Evolutionary conservation across 2,888 invertebrate species (phyloP), one percentile per base, ranked within the genome.

Genomic region (Beris chalybata): DNA sequence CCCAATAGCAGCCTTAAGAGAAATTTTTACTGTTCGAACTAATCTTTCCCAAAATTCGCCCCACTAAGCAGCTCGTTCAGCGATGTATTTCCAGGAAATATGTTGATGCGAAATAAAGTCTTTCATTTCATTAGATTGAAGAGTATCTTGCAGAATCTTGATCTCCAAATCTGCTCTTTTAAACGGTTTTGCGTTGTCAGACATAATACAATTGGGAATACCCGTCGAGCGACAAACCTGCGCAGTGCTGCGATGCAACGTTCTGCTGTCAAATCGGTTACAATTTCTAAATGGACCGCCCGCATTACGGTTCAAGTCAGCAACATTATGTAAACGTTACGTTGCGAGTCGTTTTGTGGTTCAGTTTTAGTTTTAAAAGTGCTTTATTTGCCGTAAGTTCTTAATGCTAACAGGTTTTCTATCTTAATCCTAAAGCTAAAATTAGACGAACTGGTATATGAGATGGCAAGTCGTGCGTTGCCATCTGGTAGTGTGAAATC

Each of bases 11-110:
- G 43, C 38, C 22, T 59, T 67, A 4, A 67, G 54, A 0, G 47
- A 38, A 29, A 57, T 67, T 29, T 65, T 53, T 11, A 67, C 45
- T 3, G 48, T 47, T 1, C 56, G 47, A 55, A 67, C 50, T 9
- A 67, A 48, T 11, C 67, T 55, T 31, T 67, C 67, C 64, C 67
- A 64, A 53, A 67, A 67, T 4, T 63, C 67, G 38, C 50, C 63
- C 58, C 4, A 58, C 68, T 7, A 66, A 44, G 29, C 57, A 13
- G 57, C 67, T 53, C 67, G 50, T 58, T 67, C 58, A 3, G 64
- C 54, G 6, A 61, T 59, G 44, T 43, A 66, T 4, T 59, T 4
- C 57, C 63, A 67, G 29, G 47, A 52, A n/a, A 56, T 30, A 44
- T 29, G 13, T 15, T 43, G n/a, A 4, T 47, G n/a, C 58, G 52